Evolutionary conservation across 2,888 invertebrate species (phyloP).

Genomic region (Steinernema carpocapsae): DNA sequence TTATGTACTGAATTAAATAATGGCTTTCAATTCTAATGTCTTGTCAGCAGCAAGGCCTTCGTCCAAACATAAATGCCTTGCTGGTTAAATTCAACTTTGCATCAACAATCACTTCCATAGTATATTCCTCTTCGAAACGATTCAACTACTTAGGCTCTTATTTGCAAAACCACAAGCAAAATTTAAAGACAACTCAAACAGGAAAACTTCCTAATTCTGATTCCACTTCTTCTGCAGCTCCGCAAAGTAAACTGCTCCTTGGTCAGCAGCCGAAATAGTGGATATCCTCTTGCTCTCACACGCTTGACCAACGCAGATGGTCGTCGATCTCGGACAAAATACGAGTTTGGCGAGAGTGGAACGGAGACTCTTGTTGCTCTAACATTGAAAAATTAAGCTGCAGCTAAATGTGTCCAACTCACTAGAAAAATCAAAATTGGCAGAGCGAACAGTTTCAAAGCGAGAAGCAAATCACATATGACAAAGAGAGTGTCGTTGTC

Average conservation of each 20-base stretch:
- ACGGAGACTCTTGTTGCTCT: slow-evolving; percentile 2
- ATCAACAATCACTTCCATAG: too few relatives aligned
- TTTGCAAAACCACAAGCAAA: too few relatives aligned
- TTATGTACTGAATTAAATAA: too few relatives aligned
- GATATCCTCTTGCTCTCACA: neutral
- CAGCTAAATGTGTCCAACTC: neutral
- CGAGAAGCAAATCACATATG: slow-evolving; percentile 5
- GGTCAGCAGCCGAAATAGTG: neutral
- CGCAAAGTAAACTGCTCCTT: slow-evolving; percentile 4
- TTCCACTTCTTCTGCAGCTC: slow-evolving; percentile 2
- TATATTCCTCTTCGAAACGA: too few relatives aligned
- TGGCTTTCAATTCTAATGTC: too few relatives aligned
- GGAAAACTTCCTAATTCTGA: neutral
- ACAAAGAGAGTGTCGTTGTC: neutral
- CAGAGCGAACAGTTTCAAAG: slow-evolving; percentile 4
- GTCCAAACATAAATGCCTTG: too few relatives aligned
- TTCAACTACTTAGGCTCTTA: too few relatives aligned
- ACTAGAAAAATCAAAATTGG: slow-evolving; percentile 9
- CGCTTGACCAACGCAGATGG: neutral
- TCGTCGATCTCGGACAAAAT: neutral
- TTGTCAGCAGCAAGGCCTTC: too few relatives aligned
- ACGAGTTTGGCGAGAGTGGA: neutral
- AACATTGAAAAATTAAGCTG: neutral
- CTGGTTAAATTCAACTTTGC: too few relatives aligned
- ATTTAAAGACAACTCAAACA: too few relatives aligned